Evolutionary conservation across 2,888 invertebrate species (phyloP).

Genomic region (Luffia ferchaultella): DNA sequence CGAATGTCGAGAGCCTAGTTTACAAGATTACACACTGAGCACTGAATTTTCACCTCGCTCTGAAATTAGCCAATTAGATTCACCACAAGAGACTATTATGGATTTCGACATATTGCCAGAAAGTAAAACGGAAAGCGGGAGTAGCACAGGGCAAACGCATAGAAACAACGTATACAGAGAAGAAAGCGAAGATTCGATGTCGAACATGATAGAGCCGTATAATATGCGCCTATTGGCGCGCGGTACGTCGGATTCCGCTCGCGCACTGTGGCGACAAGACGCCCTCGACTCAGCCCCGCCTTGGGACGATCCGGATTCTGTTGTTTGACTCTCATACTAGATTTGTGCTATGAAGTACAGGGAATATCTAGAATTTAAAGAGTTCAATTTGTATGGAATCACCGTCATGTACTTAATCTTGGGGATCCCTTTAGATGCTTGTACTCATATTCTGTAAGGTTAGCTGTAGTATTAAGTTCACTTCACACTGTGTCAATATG

Average conservation of each 20-base stretch:
- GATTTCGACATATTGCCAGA: slow-evolving; percentile 39
- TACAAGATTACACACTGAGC: slow-evolving; percentile 25
- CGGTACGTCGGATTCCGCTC: slow-evolving; percentile 34
- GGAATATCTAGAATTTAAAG: not conserved
- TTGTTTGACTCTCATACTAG: slow-evolving; percentile 42
- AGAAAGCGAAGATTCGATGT: slow-evolving; percentile 35
- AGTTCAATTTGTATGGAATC: no score
- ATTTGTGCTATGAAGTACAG: not conserved
- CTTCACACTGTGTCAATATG: no score
- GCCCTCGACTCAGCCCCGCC: slow-evolving; percentile 52
- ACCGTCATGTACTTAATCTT: no score
- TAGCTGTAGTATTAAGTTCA: no score
- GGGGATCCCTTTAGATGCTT: no score
- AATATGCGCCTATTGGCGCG: slow-evolving; percentile 47
- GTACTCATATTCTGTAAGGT: no score
- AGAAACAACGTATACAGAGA: slow-evolving; percentile 19
- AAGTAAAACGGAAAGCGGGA: slow-evolving; percentile 21
- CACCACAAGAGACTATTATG: slow-evolving; percentile 30
- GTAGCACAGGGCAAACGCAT: slow-evolving; percentile 10
- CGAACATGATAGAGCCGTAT: slow-evolving; percentile 52
- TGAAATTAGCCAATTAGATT: slow-evolving; percentile 45
- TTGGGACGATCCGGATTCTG: slow-evolving; percentile 57
- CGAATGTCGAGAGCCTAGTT: slow-evolving; percentile 24
- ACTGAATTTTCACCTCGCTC: slow-evolving; percentile 48
- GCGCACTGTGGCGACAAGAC: slow-evolving; percentile 57